phyloP scores from a whole-genome alignment of 1,140 invertebrate species.

The Nephotettix cincticeps region DNA sequence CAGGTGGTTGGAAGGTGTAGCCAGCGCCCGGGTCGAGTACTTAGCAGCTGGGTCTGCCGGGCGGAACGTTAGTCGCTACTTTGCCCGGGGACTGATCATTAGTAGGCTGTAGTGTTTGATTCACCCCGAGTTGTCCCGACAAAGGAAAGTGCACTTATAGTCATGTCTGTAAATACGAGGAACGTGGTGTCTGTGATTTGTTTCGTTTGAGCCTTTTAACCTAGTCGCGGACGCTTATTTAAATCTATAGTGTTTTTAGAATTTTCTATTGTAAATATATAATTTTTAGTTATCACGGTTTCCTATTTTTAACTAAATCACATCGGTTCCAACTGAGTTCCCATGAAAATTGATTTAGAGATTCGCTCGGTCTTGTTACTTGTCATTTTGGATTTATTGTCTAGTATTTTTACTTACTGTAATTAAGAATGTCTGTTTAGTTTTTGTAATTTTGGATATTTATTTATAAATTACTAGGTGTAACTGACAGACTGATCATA shows the following conservation, averaged over 20 bases:
- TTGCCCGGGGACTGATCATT: too few relatives aligned
- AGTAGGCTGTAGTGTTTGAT: too few relatives aligned
- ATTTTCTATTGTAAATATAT: neutral
- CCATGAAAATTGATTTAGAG: too few relatives aligned
- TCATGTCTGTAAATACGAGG: constrained; percentile 10
- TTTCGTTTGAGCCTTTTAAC: neutral
- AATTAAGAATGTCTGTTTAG: neutral
- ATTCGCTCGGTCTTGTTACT: too few relatives aligned
- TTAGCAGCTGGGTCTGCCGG: too few relatives aligned
- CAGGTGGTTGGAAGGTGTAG: too few relatives aligned
- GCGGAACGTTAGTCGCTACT: too few relatives aligned
- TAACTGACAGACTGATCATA: constrained; percentile 12
- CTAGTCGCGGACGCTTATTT: constrained; percentile 18
- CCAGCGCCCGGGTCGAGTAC: too few relatives aligned
- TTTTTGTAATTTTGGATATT: constrained; percentile 21
- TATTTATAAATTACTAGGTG: constrained; percentile 21
- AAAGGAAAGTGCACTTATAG: constrained; percentile 13
- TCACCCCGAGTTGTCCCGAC: neutral
- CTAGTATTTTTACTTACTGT: too few relatives aligned
- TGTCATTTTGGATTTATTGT: too few relatives aligned
- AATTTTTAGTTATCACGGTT: neutral
- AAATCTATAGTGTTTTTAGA: neutral
- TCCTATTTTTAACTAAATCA: too few relatives aligned
- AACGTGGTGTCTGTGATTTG: constrained; percentile 7
- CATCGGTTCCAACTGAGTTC: too few relatives aligned